Conservation (phyloP, 2,888 invertebrate species). For the Chalcosyrphus nemorum region DNA sequence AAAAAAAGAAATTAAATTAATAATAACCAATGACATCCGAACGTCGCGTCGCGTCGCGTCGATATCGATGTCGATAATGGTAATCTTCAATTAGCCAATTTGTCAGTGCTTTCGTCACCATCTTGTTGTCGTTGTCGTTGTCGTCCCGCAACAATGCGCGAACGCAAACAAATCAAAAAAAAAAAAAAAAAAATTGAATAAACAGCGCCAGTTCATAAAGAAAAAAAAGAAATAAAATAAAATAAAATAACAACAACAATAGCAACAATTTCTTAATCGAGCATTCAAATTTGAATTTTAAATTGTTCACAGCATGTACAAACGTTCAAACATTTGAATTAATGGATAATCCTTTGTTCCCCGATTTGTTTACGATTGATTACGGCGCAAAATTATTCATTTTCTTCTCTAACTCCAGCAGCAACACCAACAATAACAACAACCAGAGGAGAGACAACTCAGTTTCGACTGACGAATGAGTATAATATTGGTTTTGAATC, state of each 20-base stretch:
- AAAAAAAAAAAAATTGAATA: too few relatives aligned
- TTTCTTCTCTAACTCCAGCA: constrained; percentile 32
- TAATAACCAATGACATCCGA: constrained; percentile 51
- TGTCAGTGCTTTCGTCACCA: constrained; percentile 64
- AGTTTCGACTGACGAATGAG: constrained; percentile 32
- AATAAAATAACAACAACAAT: constrained; percentile 13
- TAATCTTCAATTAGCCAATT: constrained; percentile 71
- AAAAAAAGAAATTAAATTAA: constrained; percentile 29
- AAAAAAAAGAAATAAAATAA: not conserved
- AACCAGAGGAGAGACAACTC: too few relatives aligned
- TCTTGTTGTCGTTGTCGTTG: not conserved
- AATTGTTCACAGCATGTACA: constrained; percentile 70
- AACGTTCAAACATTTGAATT: constrained; percentile 63
- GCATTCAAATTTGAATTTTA: constrained; percentile 68
- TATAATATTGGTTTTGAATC: not conserved
- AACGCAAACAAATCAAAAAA: constrained; percentile 32
- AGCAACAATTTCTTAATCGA: constrained; percentile 67
- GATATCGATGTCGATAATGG: constrained; percentile 54
- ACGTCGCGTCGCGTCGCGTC: too few relatives aligned
- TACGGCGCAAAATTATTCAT: constrained; percentile 68
- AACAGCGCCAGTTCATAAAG: constrained; percentile 2
- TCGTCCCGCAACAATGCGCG: constrained; percentile 27
- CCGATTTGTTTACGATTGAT: constrained; percentile 71
- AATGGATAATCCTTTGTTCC: constrained; percentile 71
- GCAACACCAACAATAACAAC: not conserved